phyloP scores from a whole-genome alignment of 2,888 invertebrate species.

The Calephelis perditalis region DNA sequence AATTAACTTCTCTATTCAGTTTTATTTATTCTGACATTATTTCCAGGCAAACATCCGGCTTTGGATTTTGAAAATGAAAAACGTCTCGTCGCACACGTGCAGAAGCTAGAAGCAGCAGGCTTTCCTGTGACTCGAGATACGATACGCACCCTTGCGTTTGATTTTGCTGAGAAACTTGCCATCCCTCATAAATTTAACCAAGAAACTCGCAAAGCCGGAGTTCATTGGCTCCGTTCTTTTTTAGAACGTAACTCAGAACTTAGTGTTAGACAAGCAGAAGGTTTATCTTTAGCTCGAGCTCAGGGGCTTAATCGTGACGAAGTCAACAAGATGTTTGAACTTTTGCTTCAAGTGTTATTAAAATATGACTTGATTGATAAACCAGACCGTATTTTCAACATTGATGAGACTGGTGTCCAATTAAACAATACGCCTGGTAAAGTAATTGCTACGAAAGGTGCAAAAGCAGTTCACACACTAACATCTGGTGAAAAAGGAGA shows the following conservation, averaged over 20 bases:
- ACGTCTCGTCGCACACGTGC: constrained; percentile 24
- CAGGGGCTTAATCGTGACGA: constrained; percentile 32
- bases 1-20: too few species aligned
- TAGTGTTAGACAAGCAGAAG: constrained; percentile 34
- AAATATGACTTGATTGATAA: constrained; percentile 30
- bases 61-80: constrained; percentile 24
- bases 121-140: constrained; percentile 24
- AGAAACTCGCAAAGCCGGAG: constrained; percentile 27
- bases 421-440: constrained; percentile 42
- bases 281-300: constrained; percentile 33
- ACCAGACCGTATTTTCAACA: constrained; percentile 41
- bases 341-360: not conserved
- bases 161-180: constrained; percentile 31
- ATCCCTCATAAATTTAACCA: constrained; percentile 34
- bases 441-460: not conserved
- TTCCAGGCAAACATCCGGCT: constrained; percentile 19
- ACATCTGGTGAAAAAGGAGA: not conserved
- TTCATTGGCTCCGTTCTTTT: constrained; percentile 33
- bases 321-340: constrained; percentile 19
- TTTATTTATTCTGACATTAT: constrained; percentile 8
- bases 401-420: constrained; percentile 45
- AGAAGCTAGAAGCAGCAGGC: constrained; percentile 25
- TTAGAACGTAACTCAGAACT: constrained; percentile 30
- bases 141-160: constrained; percentile 30
- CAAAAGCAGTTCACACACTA: not conserved